Percentiles rank a stretch among this genome's conserved stretches.
These are phyloP conservation scores for Drosophila serrata DNA, from an alignment of 1,140 invertebrate species.

Conservation along the genomic window DNA sequence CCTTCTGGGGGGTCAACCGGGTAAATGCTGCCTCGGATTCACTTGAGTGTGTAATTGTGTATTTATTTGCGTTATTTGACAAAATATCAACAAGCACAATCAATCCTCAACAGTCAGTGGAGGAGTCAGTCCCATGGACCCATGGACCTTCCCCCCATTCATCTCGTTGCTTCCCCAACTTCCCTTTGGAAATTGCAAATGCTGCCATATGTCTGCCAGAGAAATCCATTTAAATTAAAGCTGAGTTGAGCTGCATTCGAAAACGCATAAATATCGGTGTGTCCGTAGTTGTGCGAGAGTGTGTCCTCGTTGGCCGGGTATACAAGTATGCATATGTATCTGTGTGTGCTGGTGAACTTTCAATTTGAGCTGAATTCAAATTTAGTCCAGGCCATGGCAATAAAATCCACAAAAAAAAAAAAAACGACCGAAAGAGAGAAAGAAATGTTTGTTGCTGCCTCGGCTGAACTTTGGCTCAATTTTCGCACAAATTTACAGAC, in stretches of 20 bases:
- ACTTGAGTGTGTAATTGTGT: conserved; percentile 84
- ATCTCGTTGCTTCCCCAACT: conserved; percentile 2
- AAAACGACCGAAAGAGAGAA: conserved; percentile 4
- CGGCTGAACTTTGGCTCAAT: conserved; percentile 77
- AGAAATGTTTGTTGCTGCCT: conserved; percentile 29
- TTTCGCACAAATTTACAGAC: conserved; percentile 79
- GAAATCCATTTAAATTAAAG: conserved; percentile 84
- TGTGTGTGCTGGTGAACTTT: conserved; percentile 71
- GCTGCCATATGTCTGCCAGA: conserved; percentile 79
- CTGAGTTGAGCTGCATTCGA: conserved; percentile 83
- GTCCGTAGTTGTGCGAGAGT: conserved; percentile 23
- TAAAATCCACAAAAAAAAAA: conserved; percentile 61
- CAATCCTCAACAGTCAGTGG: conserved; percentile 75
- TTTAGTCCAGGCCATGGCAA: conserved; percentile 73
- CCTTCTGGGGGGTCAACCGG: neutral
- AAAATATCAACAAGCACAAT: conserved; percentile 84
- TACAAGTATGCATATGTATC: no score
- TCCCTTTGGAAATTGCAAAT: conserved; percentile 68
- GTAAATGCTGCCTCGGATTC: conserved; percentile 49
- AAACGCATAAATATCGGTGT: conserved; percentile 78
- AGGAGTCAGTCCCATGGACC: conserved; percentile 46
- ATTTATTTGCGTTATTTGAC: conserved; percentile 84
- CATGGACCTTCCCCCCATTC: conserved; percentile 31
- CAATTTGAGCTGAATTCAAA: conserved; percentile 83
- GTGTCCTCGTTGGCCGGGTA: conserved; percentile 9